Evolutionary conservation across 2,797 vertebrate genomes (phyloP).

Genomic region (Hozukius guyotensis): DNA sequence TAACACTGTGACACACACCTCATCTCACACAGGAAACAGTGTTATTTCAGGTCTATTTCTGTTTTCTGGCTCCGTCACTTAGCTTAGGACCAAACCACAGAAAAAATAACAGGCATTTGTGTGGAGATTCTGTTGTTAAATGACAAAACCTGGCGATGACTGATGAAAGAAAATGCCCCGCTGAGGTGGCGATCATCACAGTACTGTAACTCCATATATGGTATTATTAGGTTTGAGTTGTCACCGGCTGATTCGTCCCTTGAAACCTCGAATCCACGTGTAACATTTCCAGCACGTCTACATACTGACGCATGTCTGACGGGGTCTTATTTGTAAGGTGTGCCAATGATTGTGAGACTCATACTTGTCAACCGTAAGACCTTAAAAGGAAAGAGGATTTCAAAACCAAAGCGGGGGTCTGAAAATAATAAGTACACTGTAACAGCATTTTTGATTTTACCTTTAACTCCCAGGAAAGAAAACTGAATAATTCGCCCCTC

Average conservation of each 20-base stretch:
- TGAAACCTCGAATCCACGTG: background rate
- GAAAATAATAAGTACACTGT: too few species aligned
- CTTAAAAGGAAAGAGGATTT: too few species aligned
- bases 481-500: too few species aligned
- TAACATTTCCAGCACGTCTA: background rate
- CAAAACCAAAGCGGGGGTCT: too few species aligned
- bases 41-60: constrained; percentile 52
- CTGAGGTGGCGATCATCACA: background rate
- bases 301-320: background rate
- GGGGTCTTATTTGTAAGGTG: background rate
- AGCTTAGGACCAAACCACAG: constrained; percentile 10
- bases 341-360: background rate
- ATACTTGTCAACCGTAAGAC: too few species aligned
- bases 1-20: constrained; percentile 39
- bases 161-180: background rate
- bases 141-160: background rate
- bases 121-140: background rate
- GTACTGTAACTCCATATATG: background rate
- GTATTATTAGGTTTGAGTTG: background rate
- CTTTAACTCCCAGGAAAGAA: too few species aligned
- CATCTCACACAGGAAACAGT: constrained; percentile 28
- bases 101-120: background rate
- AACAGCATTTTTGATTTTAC: too few species aligned
- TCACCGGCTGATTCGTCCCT: background rate
- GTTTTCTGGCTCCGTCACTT: constrained; percentile 20